Evolutionary conservation across 2,113 vertebrate species (phyloP).

Genomic region (Casuarius casuarius): DNA sequence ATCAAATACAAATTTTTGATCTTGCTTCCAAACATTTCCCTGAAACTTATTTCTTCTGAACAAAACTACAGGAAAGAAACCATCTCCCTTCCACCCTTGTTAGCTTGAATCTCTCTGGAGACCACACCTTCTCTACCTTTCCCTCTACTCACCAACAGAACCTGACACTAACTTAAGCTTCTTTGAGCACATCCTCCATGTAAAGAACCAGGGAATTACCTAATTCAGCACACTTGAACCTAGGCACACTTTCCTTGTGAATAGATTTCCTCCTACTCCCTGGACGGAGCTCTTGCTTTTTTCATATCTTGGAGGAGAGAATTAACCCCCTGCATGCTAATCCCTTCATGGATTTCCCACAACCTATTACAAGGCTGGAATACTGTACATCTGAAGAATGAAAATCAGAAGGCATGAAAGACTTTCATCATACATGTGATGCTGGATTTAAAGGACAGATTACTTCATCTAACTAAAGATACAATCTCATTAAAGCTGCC

Average conservation of each 20-base stretch:
- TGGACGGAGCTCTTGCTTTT: not conserved
- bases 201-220: not conserved
- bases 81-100: no score
- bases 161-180: not conserved
- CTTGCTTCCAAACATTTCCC: not conserved
- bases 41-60: not conserved
- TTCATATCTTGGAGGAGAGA: not conserved
- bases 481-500: not conserved
- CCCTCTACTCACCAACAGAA: not conserved
- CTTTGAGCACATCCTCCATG: not conserved
- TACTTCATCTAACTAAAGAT: not conserved
- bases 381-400: not conserved
- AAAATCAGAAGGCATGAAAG: not conserved
- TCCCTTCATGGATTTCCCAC: not conserved
- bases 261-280: not conserved
- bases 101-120: not conserved
- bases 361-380: not conserved
- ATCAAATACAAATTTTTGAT: not conserved
- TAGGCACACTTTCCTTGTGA: not conserved
- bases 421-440: not conserved
- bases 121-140: not conserved
- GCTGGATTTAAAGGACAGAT: not conserved
- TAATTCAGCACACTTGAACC: not conserved
- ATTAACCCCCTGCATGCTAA: not conserved
- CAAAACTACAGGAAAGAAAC: not conserved